Conservation (phyloP, 2,888 invertebrate species). For the Tricholauxania praeusta region DNA sequence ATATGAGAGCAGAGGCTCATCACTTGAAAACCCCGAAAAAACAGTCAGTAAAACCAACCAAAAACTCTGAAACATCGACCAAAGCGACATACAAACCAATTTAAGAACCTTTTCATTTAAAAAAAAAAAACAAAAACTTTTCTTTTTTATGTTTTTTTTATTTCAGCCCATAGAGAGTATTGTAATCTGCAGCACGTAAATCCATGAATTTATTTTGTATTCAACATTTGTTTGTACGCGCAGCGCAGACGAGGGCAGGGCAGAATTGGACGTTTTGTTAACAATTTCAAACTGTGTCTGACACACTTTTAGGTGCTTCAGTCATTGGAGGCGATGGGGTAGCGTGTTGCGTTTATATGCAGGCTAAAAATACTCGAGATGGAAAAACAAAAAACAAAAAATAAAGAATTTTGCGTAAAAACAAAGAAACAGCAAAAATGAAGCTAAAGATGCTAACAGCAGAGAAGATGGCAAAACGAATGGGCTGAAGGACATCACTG, state of each 20-base stretch:
- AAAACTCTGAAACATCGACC: not conserved
- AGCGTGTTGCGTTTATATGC: slow-evolving; percentile 13
- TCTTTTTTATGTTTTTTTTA: not conserved
- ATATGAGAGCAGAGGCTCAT: no score
- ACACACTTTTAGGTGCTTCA: slow-evolving; percentile 24
- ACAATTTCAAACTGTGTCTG: slow-evolving; percentile 13
- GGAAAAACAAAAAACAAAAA: no score
- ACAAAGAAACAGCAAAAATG: slow-evolving; percentile 3
- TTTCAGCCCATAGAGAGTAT: slow-evolving; percentile 41
- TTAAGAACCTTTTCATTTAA: slow-evolving; percentile 4
- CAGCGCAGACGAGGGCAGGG: not conserved
- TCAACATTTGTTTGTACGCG: slow-evolving; percentile 35
- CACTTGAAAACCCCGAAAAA: no score
- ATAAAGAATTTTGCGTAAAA: slow-evolving; percentile 2
- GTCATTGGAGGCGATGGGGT: not conserved
- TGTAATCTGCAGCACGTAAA: slow-evolving; percentile 52
- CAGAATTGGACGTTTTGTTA: not conserved
- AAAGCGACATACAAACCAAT: slow-evolving; percentile 10
- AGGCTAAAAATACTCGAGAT: slow-evolving; percentile 12
- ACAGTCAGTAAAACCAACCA: not conserved
- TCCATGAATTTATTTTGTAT: slow-evolving; percentile 48
- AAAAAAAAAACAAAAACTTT: no score
- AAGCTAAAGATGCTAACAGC: no score
- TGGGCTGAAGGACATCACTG: slow-evolving; percentile 20
- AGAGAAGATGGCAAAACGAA: not conserved